Evolutionary conservation across 2,113 vertebrate species (phyloP).

Genomic region (Sminthopsis crassicaudata): DNA sequence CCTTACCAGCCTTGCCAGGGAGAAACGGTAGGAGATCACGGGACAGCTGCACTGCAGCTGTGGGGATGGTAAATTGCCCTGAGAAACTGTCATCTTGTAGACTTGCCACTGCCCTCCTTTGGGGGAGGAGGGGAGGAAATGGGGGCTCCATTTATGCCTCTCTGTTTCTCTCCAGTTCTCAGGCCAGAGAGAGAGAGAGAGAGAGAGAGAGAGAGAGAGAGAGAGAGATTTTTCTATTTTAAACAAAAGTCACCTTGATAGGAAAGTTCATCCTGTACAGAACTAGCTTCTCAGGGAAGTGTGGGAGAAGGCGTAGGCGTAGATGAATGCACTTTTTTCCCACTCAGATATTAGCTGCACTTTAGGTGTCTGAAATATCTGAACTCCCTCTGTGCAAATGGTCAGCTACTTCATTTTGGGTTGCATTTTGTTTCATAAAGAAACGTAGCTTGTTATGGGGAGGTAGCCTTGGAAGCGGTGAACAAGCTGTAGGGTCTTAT

Average conservation of each 20-base stretch:
- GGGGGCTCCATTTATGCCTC: neutral
- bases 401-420: neutral
- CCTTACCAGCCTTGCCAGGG: neutral
- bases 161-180: neutral
- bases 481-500: neutral
- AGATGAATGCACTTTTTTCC: neutral
- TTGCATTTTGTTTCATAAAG: neutral
- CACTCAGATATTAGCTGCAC: neutral
- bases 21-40: neutral
- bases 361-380: conserved; percentile 29
- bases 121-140: accelerated
- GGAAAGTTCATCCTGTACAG: conserved; percentile 16
- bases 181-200: neutral
- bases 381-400: conserved; percentile 33
- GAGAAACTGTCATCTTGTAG: neutral
- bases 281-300: conserved; percentile 22
- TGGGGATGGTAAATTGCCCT: neutral
- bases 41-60: conserved; percentile 5
- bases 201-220: too few species aligned
- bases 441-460: accelerated
- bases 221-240: conserved; percentile 48
- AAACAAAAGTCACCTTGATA: conserved; percentile 67
- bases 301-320: neutral
- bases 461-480: neutral
- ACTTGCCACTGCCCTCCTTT: accelerated